Evolutionary conservation across 2,113 vertebrate genomes (phyloP).

Genomic region (Glareola pratincola): DNA sequence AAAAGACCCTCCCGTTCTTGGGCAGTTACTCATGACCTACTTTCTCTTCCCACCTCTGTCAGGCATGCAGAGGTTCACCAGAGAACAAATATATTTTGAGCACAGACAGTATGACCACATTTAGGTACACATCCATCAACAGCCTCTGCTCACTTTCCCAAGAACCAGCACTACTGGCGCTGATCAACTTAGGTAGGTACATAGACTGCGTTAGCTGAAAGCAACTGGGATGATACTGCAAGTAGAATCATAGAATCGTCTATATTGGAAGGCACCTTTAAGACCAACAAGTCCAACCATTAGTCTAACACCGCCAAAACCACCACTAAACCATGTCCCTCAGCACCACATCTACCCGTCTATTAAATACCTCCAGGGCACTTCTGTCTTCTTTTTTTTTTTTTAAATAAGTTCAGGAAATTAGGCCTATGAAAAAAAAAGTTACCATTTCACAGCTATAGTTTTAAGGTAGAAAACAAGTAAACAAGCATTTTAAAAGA

Average conservation of each 20-base stretch:
- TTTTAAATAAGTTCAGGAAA: not conserved
- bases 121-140: not conserved
- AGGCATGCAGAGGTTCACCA: not conserved
- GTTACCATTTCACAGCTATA: not conserved
- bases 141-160: not conserved
- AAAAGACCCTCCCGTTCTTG: not conserved
- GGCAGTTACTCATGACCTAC: not conserved
- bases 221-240: accelerated
- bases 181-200: not conserved
- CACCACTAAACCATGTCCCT: not conserved
- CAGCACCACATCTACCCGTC: not conserved
- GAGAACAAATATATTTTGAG: not conserved
- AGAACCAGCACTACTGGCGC: not conserved
- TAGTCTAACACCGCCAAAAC: not conserved
- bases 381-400: not conserved
- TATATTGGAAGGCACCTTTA: not conserved
- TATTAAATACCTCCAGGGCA: not conserved
- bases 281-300: not conserved
- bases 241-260: not conserved
- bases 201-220: not conserved
- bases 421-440: not conserved
- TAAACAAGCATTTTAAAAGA: not conserved
- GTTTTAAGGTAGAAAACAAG: not conserved
- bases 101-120: not conserved
- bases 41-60: not conserved